Conservation (phyloP, 2,888 invertebrate genomes). For the Apoderus coryli region DNA sequence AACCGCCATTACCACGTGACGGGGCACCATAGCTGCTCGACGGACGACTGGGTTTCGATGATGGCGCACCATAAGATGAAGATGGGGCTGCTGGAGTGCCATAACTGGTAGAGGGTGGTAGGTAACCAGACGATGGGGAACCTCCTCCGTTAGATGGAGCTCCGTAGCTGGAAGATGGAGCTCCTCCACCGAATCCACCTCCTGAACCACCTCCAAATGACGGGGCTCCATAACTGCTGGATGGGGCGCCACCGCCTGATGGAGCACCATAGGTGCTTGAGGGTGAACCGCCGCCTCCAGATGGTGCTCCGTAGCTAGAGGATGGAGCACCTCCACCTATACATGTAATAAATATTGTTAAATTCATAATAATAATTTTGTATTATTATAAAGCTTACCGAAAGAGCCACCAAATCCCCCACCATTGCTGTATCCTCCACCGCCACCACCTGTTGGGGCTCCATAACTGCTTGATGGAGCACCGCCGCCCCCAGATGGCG, state of each 20-base stretch:
- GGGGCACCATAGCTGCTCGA: slow-evolving; percentile 21
- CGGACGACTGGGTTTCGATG: slow-evolving; percentile 18
- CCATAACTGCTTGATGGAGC: slow-evolving; percentile 28
- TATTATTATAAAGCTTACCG: slow-evolving; percentile 6
- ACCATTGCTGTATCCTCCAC: slow-evolving; percentile 10
- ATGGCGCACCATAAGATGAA: slow-evolving; percentile 18
- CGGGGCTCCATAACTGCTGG: slow-evolving; percentile 19
- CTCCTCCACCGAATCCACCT: slow-evolving; percentile 10
- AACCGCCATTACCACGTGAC: slow-evolving; percentile 13
- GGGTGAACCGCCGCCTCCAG: slow-evolving; percentile 23
- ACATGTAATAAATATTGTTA: too few species aligned
- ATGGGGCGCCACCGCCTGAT: slow-evolving; percentile 25
- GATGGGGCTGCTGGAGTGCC: slow-evolving; percentile 32
- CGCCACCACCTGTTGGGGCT: slow-evolving; percentile 19
- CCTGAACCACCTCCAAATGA: slow-evolving; percentile 9
- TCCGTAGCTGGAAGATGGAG: slow-evolving; percentile 26
- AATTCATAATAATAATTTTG: too few species aligned
- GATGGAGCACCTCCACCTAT: slow-evolving; percentile 30
- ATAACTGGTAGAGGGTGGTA: slow-evolving; percentile 25
- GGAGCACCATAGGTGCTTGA: slow-evolving; percentile 39
- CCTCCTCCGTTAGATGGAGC: slow-evolving; percentile 14
- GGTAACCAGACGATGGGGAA: slow-evolving; percentile 15
- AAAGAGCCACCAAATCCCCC: slow-evolving; percentile 14
- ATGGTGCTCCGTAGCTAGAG: slow-evolving; percentile 29
- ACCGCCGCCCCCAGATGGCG: slow-evolving; percentile 28